A percentile compares a stretch with the other conserved stretches of the same genome.
Conservation (phyloP, 2,113 vertebrate species). For the Sylvia atricapilla region DNA sequence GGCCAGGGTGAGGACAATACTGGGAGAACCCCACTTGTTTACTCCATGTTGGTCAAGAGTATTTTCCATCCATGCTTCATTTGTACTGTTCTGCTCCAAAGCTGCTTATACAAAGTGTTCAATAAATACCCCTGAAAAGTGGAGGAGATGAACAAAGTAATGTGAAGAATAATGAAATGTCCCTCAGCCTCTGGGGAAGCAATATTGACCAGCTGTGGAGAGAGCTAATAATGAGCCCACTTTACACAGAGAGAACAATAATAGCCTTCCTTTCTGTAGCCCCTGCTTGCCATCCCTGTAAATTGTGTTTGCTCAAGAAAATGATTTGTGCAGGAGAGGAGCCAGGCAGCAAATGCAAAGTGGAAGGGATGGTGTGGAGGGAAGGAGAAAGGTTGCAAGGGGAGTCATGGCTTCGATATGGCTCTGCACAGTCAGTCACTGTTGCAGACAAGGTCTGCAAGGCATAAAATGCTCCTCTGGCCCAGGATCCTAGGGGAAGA, state of each 20-base stretch:
- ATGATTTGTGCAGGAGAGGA: constrained; percentile 26
- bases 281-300: neutral
- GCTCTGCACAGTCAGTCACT: neutral
- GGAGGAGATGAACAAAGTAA: constrained; percentile 25
- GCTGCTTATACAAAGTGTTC: constrained; percentile 2
- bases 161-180: constrained; percentile 54
- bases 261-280: neutral
- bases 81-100: neutral
- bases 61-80: neutral
- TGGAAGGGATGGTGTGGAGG: neutral
- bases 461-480: neutral
- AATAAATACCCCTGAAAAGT: neutral
- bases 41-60: neutral
- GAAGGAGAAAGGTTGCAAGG: neutral
- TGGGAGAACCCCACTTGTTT: neutral
- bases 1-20: accelerated
- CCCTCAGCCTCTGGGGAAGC: constrained; percentile 13
- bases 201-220: constrained; percentile 42
- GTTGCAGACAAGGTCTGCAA: neutral
- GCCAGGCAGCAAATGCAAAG: neutral
- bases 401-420: accelerated
- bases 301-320: constrained; percentile 55
- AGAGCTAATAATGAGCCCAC: constrained; percentile 44
- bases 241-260: constrained; percentile 36
- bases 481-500: neutral